Evolutionary conservation across 1,140 invertebrate genomes (phyloP), one percentile per base, ranked within the genome.

Genomic region (Brachionus rubens): DNA sequence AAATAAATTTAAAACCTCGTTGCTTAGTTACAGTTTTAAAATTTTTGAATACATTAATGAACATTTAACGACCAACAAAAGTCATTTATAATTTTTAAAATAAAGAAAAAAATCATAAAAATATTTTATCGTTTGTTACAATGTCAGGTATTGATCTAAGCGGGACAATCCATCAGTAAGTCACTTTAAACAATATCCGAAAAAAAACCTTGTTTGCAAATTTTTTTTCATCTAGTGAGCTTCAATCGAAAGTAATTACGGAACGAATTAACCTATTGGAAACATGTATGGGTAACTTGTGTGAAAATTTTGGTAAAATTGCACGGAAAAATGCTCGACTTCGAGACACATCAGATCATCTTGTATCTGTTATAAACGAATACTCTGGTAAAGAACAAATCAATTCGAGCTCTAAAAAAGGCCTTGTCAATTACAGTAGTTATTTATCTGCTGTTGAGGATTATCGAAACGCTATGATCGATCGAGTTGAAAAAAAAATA

Each of bases 291-390:
- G 72, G 72, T 14, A 75, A 41, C 33, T 40, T 75, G 19, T 75
- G 72, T 59, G 72, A 54, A 30, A 54, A 56, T 33, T 75, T 75
- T 59, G 72, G 72, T 30, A 75, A 56, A 47, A 41, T 75, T 41
- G 48, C 48, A n/a, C 48, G 72, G 1, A 75, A 75, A 56, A 54
- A 75, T 36, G 72, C 72, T 24, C 48, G 72, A n/a, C 36, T 75
- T 10, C 24, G 72, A 54, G 72, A 75, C 5, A 24, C 48, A 28
- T 50, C 24, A 5, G 72, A 75, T 56, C 50, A 54, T 16, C 2
- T 75, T 5, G 72, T 75, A 6, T 26, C 9, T 12, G 43, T 54
- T 56, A 59, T 75, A 33, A 54, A 54, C 40, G 72, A 75, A 46
- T 75, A 54, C 14, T 54, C 72, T 6, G 72, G 48, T 19, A 54